Evolutionary conservation across 1,140 invertebrate species (phyloP).

Genomic region (Diachasma alloeum): DNA sequence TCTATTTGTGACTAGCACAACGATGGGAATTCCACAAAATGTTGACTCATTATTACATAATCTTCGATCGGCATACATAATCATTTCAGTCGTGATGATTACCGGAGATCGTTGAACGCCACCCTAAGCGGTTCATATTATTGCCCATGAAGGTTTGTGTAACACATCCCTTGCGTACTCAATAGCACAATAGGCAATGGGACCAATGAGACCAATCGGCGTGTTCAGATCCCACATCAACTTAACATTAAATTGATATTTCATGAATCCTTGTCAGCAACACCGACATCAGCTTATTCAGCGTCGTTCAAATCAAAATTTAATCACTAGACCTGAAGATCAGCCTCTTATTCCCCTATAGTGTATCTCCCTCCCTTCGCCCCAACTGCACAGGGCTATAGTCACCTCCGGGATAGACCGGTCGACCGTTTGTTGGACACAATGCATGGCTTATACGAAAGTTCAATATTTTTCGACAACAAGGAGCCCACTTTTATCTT

Average conservation of each 20-base stretch:
- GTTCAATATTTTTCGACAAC: conserved; percentile 50
- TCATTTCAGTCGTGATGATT: no score
- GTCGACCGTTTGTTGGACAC: conserved; percentile 40
- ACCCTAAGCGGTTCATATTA: no score
- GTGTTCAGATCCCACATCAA: neutral
- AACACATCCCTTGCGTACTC: neutral
- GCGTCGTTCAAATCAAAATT: neutral
- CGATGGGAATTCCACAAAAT: no score
- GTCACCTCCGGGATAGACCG: neutral
- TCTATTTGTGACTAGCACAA: no score
- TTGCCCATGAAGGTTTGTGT: no score
- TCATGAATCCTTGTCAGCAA: conserved; percentile 41
- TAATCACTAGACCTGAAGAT: neutral
- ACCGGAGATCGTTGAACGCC: no score
- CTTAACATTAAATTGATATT: conserved; percentile 44
- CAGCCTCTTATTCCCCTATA: neutral
- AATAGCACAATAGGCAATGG: neutral
- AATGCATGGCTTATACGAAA: conserved; percentile 42
- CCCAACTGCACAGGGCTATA: no score
- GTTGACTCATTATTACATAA: no score
- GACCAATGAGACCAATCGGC: neutral
- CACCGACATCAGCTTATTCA: conserved; percentile 36
- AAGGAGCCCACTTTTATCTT: conserved; percentile 42
- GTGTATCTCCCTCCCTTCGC: neutral
- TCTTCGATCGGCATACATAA: no score